Evolutionary conservation across 2,888 invertebrate species (phyloP).

Genomic region (Chelonus formosanus): DNA sequence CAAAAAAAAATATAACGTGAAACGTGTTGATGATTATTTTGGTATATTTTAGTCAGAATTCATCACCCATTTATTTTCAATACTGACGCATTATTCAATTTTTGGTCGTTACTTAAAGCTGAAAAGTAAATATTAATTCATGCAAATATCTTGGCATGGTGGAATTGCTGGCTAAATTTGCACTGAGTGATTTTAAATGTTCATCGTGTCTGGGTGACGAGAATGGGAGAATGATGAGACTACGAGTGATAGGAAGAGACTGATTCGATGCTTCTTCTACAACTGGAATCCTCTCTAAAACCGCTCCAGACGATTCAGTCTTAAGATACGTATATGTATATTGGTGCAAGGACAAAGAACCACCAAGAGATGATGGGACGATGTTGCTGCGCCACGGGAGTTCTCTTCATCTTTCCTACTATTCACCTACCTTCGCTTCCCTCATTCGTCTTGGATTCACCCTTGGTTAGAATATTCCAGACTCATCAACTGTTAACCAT

Average conservation of each 20-base stretch:
- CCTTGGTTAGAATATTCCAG: slow-evolving; percentile 45
- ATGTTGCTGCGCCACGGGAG: slow-evolving; percentile 48
- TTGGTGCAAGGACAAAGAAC: slow-evolving; percentile 55
- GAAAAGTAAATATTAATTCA: too few relatives aligned
- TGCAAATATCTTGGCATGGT: too few relatives aligned
- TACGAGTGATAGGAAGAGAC: neutral
- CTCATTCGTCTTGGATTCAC: slow-evolving; percentile 31
- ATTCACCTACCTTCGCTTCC: slow-evolving; percentile 17
- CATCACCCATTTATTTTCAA: too few relatives aligned
- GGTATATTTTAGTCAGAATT: too few relatives aligned
- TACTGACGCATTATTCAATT: too few relatives aligned
- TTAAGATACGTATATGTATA: slow-evolving; percentile 22
- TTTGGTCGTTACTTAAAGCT: too few relatives aligned
- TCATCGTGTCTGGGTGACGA: too few relatives aligned
- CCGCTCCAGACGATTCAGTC: slow-evolving; percentile 24
- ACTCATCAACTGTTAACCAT: slow-evolving; percentile 55
- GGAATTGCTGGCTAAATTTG: too few relatives aligned
- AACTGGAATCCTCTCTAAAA: slow-evolving; percentile 19
- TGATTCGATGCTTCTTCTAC: slow-evolving; percentile 29
- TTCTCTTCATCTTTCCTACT: slow-evolving; percentile 15
- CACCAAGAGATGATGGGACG: slow-evolving; percentile 47
- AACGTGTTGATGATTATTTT: too few relatives aligned
- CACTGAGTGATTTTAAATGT: too few relatives aligned
- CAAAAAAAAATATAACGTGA: too few relatives aligned
- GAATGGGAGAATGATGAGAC: too few relatives aligned